A percentile compares a stretch with the other conserved stretches of the same genome.
Evolutionary conservation across 2,797 vertebrate genomes (phyloP).

Genomic region (Scolopax bukidnonensis): DNA sequence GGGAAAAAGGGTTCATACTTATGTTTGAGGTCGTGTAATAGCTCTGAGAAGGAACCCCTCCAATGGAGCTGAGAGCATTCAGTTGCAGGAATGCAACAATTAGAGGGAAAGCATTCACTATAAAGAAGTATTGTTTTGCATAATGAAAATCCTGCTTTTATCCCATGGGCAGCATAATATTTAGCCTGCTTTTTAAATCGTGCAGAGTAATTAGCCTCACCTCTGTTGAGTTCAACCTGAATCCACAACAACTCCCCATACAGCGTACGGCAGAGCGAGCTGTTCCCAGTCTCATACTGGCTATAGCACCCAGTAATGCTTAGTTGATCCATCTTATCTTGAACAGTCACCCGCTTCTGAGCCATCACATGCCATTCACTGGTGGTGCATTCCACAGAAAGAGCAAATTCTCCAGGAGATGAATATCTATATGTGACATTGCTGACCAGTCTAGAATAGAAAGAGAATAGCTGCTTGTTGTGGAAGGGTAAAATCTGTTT

Average conservation of each 20-base stretch:
- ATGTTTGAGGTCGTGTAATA: background rate
- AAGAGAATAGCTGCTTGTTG: background rate
- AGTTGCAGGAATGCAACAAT: background rate
- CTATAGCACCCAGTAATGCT: slow-evolving; percentile 80
- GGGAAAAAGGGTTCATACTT: background rate
- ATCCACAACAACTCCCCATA: slow-evolving; percentile 80
- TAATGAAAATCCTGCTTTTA: background rate
- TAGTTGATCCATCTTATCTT: slow-evolving; percentile 80
- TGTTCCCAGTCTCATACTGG: slow-evolving; percentile 74
- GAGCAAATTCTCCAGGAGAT: slow-evolving; percentile 82
- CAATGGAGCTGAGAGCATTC: background rate
- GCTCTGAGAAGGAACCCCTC: background rate
- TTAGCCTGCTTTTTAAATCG: background rate
- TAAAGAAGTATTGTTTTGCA: background rate
- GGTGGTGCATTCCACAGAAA: slow-evolving; percentile 90
- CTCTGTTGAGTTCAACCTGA: slow-evolving; percentile 82
- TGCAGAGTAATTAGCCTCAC: slow-evolving; percentile 70
- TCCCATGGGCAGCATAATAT: background rate
- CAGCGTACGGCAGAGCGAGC: slow-evolving; percentile 77
- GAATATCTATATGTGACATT: slow-evolving; percentile 84
- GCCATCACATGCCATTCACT: slow-evolving; percentile 92
- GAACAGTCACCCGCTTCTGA: slow-evolving; percentile 83
- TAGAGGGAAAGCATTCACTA: background rate
- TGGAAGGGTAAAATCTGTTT: background rate
- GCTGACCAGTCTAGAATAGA: slow-evolving; percentile 69